A percentile compares a stretch with the other conserved stretches of the same genome.
phyloP scores from a whole-genome alignment of 2,797 vertebrate genomes.

The Percopsis omiscomaycus region DNA sequence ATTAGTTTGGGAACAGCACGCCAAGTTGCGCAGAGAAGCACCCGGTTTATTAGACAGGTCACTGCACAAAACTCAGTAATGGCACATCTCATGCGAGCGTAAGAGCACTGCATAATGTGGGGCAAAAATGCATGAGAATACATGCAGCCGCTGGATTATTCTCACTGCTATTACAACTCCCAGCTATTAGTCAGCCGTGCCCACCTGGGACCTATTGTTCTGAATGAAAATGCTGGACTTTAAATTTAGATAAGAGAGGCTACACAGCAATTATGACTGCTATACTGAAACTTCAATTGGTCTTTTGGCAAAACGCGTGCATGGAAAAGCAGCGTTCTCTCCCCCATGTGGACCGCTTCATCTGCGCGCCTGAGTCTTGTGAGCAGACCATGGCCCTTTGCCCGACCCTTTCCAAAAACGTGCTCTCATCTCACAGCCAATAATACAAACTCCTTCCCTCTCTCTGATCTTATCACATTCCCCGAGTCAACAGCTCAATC shows the following conservation, averaged over 20 bases:
- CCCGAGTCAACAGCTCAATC: constrained; percentile 73
- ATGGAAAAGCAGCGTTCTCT: too few species aligned
- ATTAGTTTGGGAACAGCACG: neutral
- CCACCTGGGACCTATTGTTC: constrained; percentile 17
- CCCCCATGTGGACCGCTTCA: too few species aligned
- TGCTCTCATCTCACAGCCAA: constrained; percentile 47
- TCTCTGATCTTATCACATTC: constrained; percentile 61
- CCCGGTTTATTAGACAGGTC: neutral
- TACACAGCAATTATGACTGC: neutral
- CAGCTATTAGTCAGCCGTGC: constrained; percentile 24
- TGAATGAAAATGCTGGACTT: constrained; percentile 2
- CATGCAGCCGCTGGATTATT: constrained; percentile 22
- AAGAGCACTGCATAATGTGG: constrained; percentile 17
- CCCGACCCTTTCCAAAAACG: constrained; percentile 33
- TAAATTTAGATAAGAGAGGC: constrained; percentile 6
- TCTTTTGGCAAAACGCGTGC: neutral
- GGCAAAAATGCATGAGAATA: constrained; percentile 14
- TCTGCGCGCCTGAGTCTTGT: too few species aligned
- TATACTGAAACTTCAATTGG: neutral
- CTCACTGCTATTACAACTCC: constrained; percentile 29
- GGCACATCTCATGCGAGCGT: constrained; percentile 3
- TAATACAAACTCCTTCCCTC: constrained; percentile 49
- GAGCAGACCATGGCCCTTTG: neutral
- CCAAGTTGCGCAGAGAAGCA: neutral
- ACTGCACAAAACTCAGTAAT: neutral